A percentile compares a stretch with the other conserved stretches of the same genome.
Conservation (phyloP, 1,140 invertebrate species). For the Aphidius gifuensis region DNA sequence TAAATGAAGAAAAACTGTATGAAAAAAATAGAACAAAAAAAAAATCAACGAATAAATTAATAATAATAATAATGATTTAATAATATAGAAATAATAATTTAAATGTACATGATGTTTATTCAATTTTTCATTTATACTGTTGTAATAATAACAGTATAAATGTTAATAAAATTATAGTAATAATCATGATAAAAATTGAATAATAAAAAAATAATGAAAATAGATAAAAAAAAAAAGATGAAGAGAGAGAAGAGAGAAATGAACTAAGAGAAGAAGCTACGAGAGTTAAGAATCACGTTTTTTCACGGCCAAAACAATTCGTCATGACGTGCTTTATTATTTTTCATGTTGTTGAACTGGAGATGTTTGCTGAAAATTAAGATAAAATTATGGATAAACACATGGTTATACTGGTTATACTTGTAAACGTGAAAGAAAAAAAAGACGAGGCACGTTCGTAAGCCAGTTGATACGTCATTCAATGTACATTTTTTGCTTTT, state of each 20-base stretch:
- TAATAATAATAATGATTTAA: too few species aligned
- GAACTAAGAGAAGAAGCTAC: slow-evolving; percentile 17
- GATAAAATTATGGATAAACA: slow-evolving; percentile 50
- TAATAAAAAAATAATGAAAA: background rate
- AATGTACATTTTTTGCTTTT: background rate
- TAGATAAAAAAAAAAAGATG: slow-evolving; percentile 8
- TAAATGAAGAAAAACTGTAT: too few species aligned
- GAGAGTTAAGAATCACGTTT: slow-evolving; percentile 34
- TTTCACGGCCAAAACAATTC: slow-evolving; percentile 37
- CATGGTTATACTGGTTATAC: slow-evolving; percentile 25
- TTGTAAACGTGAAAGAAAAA: slow-evolving; percentile 28
- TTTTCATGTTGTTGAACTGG: slow-evolving; percentile 32
- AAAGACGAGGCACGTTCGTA: slow-evolving; percentile 14
- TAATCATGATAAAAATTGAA: too few species aligned
- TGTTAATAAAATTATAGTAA: too few species aligned
- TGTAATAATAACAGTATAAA: too few species aligned
- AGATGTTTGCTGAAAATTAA: slow-evolving; percentile 39
- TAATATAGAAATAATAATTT: too few species aligned
- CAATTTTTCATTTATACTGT: too few species aligned
- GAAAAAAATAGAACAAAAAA: too few species aligned
- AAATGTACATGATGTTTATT: too few species aligned
- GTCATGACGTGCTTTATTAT: slow-evolving; percentile 35
- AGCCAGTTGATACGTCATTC: background rate
- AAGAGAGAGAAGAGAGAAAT: slow-evolving; percentile 18
- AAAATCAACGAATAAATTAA: too few species aligned